Evolutionary conservation across 2,888 invertebrate genomes (phyloP), one percentile per base, ranked within the genome.

Genomic region (Meiosimyza decipiens): DNA sequence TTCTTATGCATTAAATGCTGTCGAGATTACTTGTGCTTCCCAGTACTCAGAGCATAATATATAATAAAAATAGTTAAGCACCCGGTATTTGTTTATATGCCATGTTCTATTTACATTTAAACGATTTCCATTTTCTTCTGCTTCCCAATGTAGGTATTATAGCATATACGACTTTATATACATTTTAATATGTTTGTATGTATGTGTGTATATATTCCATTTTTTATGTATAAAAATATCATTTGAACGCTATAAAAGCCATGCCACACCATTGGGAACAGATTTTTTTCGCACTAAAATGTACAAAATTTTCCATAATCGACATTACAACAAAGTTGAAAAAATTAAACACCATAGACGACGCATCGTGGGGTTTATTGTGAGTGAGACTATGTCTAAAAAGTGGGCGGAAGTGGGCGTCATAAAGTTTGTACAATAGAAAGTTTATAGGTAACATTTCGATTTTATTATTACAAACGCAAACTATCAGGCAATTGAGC

Each of bases 381-480:
- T 57, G 57, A 57, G 7, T 7, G 40, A 40, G 40, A 40, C 6
- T 40, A 9, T 40, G 40, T 40, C 40, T 40, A 1, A 40, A 40
- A 40, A 7, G 11, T 28, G 22, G 12, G 57, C 6, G 22, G 18
- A 9, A 6, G 18, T 12, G 6, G 55, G 57, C 15, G 22, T 28
- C 28, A 65, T 22, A 18, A 33, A 28, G 28, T 57, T 51, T 33
- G 13, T 52, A 6, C 51, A n/a, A 63, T 49, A 49, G 3, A 18
- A 65, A 64, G 40, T 59, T 16, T 47, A 69, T 73, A 52, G 73
- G 28, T 60, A 71, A 57, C 52, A 68, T 73, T 66, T 67, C 67
- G 71, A 77, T 78, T 77, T 78, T 77, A 77, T 77, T 77, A 77
- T 75, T 76, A 73, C 60, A 75, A 72, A 76, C 74, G 74, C 70